phyloP scores from a whole-genome alignment of 2,888 invertebrate species.

The Xanthostigma xanthostigma region DNA sequence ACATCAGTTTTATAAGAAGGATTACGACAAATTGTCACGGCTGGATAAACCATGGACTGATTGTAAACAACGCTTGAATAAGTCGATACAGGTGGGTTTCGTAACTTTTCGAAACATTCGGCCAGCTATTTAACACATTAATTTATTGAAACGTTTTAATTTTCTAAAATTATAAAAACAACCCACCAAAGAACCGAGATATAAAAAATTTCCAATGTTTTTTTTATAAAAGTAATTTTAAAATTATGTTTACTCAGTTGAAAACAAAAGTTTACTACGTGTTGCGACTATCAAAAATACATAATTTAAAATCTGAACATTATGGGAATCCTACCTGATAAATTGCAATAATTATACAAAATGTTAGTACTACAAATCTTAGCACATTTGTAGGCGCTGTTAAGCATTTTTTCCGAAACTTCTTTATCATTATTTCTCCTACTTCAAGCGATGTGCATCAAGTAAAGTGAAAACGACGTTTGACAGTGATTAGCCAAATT shows the following conservation, averaged over 20 bases:
- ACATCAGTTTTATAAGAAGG: conserved; percentile 45
- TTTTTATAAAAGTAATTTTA: too few relatives aligned
- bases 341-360: conserved; percentile 38
- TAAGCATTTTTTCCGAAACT: conserved; percentile 23
- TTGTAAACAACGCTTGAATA: conserved; percentile 52
- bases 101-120: conserved; percentile 41
- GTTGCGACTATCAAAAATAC: too few relatives aligned
- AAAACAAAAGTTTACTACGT: too few relatives aligned
- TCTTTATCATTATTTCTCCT: neutral
- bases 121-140: conserved; percentile 29
- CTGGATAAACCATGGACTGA: conserved; percentile 48
- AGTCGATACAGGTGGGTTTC: conserved; percentile 48
- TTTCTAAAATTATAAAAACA: neutral
- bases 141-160: neutral
- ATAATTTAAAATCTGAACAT: too few relatives aligned
- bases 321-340: conserved; percentile 37
- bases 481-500: too few relatives aligned
- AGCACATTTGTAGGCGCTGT: conserved; percentile 38
- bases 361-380: conserved; percentile 36
- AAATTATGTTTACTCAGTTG: too few relatives aligned
- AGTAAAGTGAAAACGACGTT: too few relatives aligned
- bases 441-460: too few relatives aligned
- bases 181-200: neutral
- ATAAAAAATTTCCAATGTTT: too few relatives aligned
- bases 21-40: conserved; percentile 50